Base-by-base conservation (phyloP, 2,113 vertebrate genomes). In the Heptranchias perlo region DNA sequence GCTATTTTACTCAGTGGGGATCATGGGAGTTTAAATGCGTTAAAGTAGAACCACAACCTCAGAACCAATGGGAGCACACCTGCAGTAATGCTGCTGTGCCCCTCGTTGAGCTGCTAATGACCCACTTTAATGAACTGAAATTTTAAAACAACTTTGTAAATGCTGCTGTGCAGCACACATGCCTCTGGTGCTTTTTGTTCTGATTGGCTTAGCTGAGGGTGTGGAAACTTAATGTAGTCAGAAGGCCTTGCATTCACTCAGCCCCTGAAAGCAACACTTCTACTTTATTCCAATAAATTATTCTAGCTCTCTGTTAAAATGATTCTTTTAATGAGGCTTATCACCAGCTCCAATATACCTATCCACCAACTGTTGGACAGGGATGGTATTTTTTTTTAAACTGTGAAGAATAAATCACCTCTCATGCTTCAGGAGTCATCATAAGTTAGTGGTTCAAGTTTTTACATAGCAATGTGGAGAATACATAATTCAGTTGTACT, bases 81-180 rank as follows among this genome's bases (percentile, higher is more conserved):
- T 93, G 89, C 89, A 35, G 18, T 62, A 93, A 23, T 23, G 35
- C 89, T n/a, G n/a, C 58, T 39, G 58, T 23, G 58, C 89, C 31
- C 89, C 58, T 62, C 64, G 89, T 93, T 93, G 89, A 64, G 89
- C 58, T 93, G 89, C 35, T 93, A 93, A 93, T 93, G 89, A 93
- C 64, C n/a, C 58, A 62, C 18, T 93, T n/a, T 93, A 93, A 93
- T 93, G 89, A 93, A 93, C 58, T 93, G 89, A 93, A 64, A 93
- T 93, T 93, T 62, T 39, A 93, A 62, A 93, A 62, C 58, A 93
- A 93, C 89, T 93, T 93, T 93, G 58, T 93, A 61, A 62, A 93
- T 62, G 58, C 58, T 93, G 35, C 78, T 82, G 39, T 82, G 78
- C 13, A 47, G 39, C 78, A 82, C 78, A 82, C 78, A 82, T 82